Evolutionary conservation across 2,888 invertebrate species (phyloP).

Genomic region (Polyploca ridens): DNA sequence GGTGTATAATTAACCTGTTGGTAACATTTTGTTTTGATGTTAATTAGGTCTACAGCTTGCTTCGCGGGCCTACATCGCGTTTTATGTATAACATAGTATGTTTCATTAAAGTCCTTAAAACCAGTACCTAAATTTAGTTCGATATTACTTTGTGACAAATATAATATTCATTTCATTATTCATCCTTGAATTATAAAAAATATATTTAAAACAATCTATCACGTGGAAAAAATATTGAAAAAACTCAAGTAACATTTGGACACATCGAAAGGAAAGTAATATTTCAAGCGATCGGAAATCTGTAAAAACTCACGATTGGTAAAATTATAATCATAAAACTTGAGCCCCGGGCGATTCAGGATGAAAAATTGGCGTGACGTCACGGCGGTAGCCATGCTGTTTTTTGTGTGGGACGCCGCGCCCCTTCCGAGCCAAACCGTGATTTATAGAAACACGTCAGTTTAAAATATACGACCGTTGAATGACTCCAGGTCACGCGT

Average conservation of each 20-base stretch:
- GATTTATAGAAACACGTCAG: constrained; percentile 16
- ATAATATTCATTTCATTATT: no score
- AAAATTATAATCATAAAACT: constrained; percentile 9
- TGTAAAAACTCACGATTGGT: constrained; percentile 1
- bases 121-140: no score
- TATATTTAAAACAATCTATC: no score
- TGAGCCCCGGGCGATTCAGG: constrained; percentile 7
- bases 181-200: no score
- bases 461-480: constrained; percentile 6
- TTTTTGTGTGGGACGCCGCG: constrained; percentile 7
- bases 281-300: constrained; percentile 5
- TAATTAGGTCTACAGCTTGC: background rate
- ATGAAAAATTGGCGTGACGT: constrained; percentile 15
- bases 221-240: no score
- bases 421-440: constrained; percentile 14
- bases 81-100: no score
- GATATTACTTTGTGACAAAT: no score
- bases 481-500: background rate
- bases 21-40: background rate
- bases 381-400: constrained; percentile 11
- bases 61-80: no score
- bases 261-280: background rate
- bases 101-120: no score
- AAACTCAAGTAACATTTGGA: background rate
- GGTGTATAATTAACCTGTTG: constrained; percentile 1